phyloP scores from a whole-genome alignment of 2,113 vertebrate species.

The Phrynosoma blainvillii region DNA sequence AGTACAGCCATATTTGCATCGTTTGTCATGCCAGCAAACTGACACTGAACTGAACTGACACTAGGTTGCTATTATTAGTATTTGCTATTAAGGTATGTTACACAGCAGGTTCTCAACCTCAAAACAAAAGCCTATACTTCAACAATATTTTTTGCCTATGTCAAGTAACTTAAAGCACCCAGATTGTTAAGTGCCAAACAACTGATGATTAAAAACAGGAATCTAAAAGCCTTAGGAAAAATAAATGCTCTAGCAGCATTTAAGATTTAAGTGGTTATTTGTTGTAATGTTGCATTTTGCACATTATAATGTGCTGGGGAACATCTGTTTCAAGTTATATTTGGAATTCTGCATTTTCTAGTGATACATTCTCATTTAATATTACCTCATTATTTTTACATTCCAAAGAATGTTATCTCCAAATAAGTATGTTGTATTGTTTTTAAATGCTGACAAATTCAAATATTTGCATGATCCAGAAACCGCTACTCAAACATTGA shows the following conservation, averaged over 20 bases:
- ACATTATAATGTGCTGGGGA: neutral
- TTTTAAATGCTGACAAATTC: slow-evolving; percentile 43
- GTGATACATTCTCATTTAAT: neutral
- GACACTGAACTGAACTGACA: neutral
- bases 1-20: neutral
- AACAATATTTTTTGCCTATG: slow-evolving; percentile 18
- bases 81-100: slow-evolving; percentile 15
- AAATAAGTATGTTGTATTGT: slow-evolving; percentile 25
- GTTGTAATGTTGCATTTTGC: neutral
- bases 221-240: slow-evolving; percentile 8
- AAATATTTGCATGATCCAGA: slow-evolving; percentile 28
- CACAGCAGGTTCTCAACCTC: neutral
- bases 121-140: neutral
- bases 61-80: neutral
- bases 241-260: neutral
- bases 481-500: slow-evolving; percentile 35
- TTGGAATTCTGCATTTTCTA: neutral
- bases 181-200: slow-evolving; percentile 22
- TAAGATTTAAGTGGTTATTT: neutral
- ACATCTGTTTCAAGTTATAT: neutral
- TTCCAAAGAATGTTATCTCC: slow-evolving; percentile 41
- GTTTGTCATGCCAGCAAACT: neutral
- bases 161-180: neutral
- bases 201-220: slow-evolving; percentile 15
- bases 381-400: slow-evolving; percentile 4